Evolutionary conservation across 2,888 invertebrate species (phyloP).

Genomic region (Thyatira batis): DNA sequence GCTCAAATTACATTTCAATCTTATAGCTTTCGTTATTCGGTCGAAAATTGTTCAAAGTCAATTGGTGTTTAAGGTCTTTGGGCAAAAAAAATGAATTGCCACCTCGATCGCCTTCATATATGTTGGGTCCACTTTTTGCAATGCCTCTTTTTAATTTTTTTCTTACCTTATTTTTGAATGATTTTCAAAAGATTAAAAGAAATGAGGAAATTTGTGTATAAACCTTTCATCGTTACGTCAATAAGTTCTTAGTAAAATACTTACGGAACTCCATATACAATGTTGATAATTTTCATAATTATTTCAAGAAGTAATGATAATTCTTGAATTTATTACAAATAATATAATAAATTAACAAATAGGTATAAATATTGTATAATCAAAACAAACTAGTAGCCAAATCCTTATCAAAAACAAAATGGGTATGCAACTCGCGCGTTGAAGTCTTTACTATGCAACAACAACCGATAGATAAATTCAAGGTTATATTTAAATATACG

Average conservation of each 20-base stretch:
- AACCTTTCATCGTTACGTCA: neutral
- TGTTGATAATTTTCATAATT: no score
- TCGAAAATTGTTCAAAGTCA: neutral
- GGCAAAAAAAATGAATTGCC: conserved; percentile 41
- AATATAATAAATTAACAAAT: neutral
- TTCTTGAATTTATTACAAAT: no score
- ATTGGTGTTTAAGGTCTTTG: conserved; percentile 37
- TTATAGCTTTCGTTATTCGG: conserved; percentile 11
- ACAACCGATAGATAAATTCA: neutral
- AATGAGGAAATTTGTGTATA: neutral
- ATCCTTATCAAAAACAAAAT: neutral
- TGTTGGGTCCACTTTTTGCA: conserved; percentile 73
- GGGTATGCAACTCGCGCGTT: conserved; percentile 15
- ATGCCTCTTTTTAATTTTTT: conserved; percentile 57
- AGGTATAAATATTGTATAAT: no score
- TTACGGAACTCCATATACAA: neutral
- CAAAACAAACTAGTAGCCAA: neutral
- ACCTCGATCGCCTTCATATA: conserved; percentile 77
- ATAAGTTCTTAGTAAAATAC: neutral
- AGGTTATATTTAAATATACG: neutral
- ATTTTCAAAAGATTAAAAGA: conserved; percentile 13
- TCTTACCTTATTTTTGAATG: conserved; percentile 41
- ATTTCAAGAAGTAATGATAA: no score
- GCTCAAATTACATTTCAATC: conserved; percentile 3
- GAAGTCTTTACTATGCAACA: conserved; percentile 21